These are phyloP conservation scores for Apotomis turbidana DNA, from an alignment of 2,888 invertebrate species.

Conservation along the genomic window DNA sequence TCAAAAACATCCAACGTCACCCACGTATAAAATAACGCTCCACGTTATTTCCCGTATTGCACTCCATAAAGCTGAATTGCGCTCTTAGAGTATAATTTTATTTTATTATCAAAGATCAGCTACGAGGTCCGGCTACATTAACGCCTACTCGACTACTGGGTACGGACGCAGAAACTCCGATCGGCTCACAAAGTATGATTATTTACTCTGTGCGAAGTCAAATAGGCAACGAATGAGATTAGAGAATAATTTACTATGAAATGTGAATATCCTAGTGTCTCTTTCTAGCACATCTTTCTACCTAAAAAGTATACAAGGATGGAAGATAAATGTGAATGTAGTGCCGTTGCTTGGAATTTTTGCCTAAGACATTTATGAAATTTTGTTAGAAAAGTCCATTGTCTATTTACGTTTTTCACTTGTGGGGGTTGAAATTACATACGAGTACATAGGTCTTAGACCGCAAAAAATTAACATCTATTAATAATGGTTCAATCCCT, in stretches of 20 bases:
- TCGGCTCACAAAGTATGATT: not conserved
- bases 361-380: too few species aligned
- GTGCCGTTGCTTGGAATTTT: too few species aligned
- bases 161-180: not conserved
- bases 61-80: not conserved
- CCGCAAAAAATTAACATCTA: too few species aligned
- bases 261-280: not conserved
- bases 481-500: too few species aligned
- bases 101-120: not conserved
- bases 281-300: too few species aligned
- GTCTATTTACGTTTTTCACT: too few species aligned
- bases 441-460: too few species aligned
- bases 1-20: too few species aligned
- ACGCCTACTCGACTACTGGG: not conserved
- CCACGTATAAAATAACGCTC: not conserved
- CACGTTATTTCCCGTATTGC: not conserved
- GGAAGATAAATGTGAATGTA: too few species aligned
- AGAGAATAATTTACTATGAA: not conserved
- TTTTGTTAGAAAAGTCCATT: too few species aligned
- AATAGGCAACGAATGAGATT: not conserved
- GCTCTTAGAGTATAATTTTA: not conserved
- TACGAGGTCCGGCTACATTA: not conserved
- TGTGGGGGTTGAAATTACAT: too few species aligned
- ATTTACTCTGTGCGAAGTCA: not conserved
- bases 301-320: too few species aligned